Percentiles rank a stretch among this genome's conserved stretches.
These are phyloP conservation scores for Folsomia manolachei DNA, from an alignment of 2,888 invertebrate genomes.

Conservation along the genomic window DNA sequence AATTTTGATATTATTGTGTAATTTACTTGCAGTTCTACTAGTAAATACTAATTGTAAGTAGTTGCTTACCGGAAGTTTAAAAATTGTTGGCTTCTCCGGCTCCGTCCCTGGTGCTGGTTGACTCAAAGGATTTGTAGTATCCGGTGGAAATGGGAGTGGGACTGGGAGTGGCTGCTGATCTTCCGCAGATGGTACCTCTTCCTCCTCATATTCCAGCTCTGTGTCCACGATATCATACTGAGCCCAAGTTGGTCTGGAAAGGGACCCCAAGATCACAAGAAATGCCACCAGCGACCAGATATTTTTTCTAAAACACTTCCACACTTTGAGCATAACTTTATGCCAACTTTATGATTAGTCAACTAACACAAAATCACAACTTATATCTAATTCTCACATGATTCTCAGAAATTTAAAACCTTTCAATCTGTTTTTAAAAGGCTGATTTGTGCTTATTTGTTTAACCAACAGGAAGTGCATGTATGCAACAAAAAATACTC, in stretches of 20 bases:
- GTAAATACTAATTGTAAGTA: too few species aligned
- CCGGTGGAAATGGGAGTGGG: not conserved
- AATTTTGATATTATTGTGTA: conserved; percentile 3
- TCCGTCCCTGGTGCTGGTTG: not conserved
- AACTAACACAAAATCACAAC: too few species aligned
- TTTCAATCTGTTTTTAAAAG: too few species aligned
- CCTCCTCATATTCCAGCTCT: not conserved
- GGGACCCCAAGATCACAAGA: not conserved
- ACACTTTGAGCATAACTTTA: not conserved
- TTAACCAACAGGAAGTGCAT: not conserved
- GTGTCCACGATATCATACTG: not conserved
- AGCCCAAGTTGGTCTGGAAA: not conserved
- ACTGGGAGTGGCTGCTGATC: not conserved
- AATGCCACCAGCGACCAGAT: not conserved
- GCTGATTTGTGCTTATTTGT: too few species aligned
- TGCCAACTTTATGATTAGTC: too few species aligned
- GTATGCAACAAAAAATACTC: not conserved
- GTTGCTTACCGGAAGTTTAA: not conserved
- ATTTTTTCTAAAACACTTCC: not conserved
- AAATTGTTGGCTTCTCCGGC: not conserved
- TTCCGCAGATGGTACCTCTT: not conserved
- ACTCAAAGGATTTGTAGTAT: not conserved
- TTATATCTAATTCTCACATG: too few species aligned
- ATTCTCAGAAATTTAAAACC: too few species aligned
- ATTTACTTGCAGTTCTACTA: too few species aligned